Evolutionary conservation across 1,140 invertebrate genomes (phyloP).

Genomic region (Acyrthosiphon pisum): DNA sequence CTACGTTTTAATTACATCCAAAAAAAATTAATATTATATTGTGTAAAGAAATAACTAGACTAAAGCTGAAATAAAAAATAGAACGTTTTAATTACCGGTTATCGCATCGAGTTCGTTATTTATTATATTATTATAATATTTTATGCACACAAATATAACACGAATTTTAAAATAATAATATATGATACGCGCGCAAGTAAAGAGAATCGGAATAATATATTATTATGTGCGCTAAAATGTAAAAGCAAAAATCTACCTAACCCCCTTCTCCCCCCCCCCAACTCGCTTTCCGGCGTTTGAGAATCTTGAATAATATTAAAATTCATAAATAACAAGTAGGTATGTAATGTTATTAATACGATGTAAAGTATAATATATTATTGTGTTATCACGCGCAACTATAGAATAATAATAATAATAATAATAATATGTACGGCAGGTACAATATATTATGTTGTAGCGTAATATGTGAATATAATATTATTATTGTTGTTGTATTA

Average conservation of each 20-base stretch:
- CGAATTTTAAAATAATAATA: neutral
- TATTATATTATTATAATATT: neutral
- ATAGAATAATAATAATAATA: neutral
- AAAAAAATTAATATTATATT: slow-evolving; percentile 1
- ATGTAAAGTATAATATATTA: neutral
- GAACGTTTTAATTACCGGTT: slow-evolving; percentile 6
- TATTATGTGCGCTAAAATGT: neutral
- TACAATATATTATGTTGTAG: neutral
- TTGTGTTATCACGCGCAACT: neutral
- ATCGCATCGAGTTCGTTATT: neutral
- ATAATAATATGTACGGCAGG: neutral
- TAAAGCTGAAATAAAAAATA: neutral
- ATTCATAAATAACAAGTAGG: neutral
- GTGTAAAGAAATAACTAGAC: neutral
- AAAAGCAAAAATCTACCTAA: neutral
- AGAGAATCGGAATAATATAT: neutral
- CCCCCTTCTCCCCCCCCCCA: too few relatives aligned
- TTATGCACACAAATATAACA: neutral
- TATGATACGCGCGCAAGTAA: neutral
- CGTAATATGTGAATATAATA: neutral
- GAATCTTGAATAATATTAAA: neutral
- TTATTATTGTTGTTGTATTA: neutral
- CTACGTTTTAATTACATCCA: slow-evolving; percentile 3
- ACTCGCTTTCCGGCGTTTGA: neutral
- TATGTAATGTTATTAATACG: neutral